A percentile compares a stretch with the other conserved stretches of the same genome.
phyloP scores from a whole-genome alignment of 2,797 vertebrate species.

The Manis pentadactyla region DNA sequence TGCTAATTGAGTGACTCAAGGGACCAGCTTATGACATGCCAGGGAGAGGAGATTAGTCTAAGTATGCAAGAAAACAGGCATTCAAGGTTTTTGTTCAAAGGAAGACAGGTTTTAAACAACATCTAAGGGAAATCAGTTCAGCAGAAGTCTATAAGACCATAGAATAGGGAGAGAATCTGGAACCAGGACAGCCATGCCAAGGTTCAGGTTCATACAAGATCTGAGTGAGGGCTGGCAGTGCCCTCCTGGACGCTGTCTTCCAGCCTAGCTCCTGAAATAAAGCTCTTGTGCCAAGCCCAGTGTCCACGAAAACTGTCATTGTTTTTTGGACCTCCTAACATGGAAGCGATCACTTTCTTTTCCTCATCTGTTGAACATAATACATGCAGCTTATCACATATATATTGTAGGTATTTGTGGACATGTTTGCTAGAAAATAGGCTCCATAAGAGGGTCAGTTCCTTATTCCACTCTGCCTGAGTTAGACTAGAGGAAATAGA shows the following conservation, averaged over 20 bases:
- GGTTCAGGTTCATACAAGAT: neutral
- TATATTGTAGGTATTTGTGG: neutral
- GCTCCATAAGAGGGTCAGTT: neutral
- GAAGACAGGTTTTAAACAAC: neutral
- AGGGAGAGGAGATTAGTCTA: neutral
- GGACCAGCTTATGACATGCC: neutral
- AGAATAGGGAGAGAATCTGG: neutral
- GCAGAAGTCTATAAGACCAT: neutral
- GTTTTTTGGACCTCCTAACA: neutral
- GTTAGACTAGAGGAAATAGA: neutral
- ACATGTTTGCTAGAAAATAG: neutral
- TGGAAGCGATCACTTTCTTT: neutral
- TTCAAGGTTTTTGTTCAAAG: neutral
- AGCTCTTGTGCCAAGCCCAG: no score
- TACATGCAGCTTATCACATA: rapidly evolving
- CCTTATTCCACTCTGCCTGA: neutral
- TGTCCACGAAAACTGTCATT: neutral
- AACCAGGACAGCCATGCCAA: no score
- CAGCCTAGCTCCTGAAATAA: no score
- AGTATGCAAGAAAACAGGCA: neutral
- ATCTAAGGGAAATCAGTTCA: neutral
- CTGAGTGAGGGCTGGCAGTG: no score
- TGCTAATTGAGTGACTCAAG: neutral
- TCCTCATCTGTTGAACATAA: no score
- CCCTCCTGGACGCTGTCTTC: neutral